Evolutionary conservation across 2,888 invertebrate genomes (phyloP).

Genomic region (Nycteola revayana): DNA sequence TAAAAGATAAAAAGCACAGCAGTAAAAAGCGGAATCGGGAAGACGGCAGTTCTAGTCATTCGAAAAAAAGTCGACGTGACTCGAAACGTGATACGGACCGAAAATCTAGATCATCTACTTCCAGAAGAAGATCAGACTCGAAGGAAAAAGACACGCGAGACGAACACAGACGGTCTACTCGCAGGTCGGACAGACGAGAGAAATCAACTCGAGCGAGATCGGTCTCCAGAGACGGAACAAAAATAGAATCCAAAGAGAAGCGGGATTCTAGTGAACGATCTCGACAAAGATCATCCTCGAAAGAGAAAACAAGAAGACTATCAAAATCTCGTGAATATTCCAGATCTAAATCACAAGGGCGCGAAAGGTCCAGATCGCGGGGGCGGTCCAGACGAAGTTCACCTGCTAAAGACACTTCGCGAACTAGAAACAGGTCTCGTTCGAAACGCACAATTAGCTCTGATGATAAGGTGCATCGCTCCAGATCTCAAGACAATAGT

Average conservation of each 20-base stretch:
- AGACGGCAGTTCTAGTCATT: constrained; percentile 38
- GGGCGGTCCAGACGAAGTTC: constrained; percentile 42
- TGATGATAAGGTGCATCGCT: constrained; percentile 58
- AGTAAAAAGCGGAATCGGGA: constrained; percentile 47
- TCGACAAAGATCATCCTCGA: constrained; percentile 54
- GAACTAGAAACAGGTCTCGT: constrained; percentile 33
- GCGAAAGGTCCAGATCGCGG: constrained; percentile 42
- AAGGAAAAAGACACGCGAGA: constrained; percentile 48
- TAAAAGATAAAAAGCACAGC: constrained; percentile 21
- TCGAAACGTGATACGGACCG: constrained; percentile 59
- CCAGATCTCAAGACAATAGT: constrained; percentile 64
- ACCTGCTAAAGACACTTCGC: constrained; percentile 35
- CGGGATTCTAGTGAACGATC: constrained; percentile 49
- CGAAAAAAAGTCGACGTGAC: constrained; percentile 55
- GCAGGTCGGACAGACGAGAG: constrained; percentile 47
- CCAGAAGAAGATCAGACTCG: constrained; percentile 53
- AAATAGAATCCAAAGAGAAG: constrained; percentile 51
- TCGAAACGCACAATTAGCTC: constrained; percentile 45
- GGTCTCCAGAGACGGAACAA: constrained; percentile 49
- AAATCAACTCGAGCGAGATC: constrained; percentile 48
- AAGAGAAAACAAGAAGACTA: constrained; percentile 47
- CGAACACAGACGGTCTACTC: constrained; percentile 48
- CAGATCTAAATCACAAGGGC: constrained; percentile 49
- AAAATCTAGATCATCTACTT: constrained; percentile 60
- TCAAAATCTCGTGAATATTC: constrained; percentile 51